phyloP scores from a whole-genome alignment of 2,113 vertebrate genomes.

The Macroglossus sobrinus region DNA sequence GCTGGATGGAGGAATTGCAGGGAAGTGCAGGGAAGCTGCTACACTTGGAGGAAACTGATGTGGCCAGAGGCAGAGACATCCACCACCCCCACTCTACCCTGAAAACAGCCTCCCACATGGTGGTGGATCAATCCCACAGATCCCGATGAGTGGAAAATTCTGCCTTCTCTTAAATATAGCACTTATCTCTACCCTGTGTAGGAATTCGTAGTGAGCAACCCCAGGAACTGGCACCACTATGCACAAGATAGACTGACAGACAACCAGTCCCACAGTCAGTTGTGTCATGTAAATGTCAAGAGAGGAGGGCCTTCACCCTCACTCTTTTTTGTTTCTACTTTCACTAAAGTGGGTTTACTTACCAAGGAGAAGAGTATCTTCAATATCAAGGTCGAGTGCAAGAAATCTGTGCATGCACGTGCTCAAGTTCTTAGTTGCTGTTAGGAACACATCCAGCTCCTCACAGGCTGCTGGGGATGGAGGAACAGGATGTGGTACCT shows the following conservation, averaged over 20 bases:
- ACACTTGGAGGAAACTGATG: accelerated
- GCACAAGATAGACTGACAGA: not conserved
- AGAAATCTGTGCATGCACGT: accelerated
- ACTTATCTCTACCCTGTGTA: not conserved
- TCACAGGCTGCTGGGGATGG: not conserved
- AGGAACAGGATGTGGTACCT: not conserved
- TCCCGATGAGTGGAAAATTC: accelerated
- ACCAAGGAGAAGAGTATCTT: not conserved
- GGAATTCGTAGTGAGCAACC: accelerated
- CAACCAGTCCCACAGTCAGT: not conserved
- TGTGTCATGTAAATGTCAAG: not conserved
- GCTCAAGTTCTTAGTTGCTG: not conserved
- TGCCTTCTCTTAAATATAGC: not conserved
- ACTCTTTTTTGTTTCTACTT: not conserved
- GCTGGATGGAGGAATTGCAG: not conserved
- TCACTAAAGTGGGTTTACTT: accelerated
- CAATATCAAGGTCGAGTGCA: not conserved
- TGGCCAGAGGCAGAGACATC: not conserved
- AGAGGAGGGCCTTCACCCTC: not conserved
- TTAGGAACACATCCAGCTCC: not conserved
- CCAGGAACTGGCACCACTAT: not conserved
- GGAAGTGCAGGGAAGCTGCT: not conserved
- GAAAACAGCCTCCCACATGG: accelerated
- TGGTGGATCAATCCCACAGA: not conserved
- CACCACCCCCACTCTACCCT: not conserved